Percentiles rank a stretch among this genome's conserved stretches.
These are phyloP conservation scores for Teleopsis dalmanni DNA, from an alignment of 1,140 invertebrate genomes.

Conservation along the genomic window DNA sequence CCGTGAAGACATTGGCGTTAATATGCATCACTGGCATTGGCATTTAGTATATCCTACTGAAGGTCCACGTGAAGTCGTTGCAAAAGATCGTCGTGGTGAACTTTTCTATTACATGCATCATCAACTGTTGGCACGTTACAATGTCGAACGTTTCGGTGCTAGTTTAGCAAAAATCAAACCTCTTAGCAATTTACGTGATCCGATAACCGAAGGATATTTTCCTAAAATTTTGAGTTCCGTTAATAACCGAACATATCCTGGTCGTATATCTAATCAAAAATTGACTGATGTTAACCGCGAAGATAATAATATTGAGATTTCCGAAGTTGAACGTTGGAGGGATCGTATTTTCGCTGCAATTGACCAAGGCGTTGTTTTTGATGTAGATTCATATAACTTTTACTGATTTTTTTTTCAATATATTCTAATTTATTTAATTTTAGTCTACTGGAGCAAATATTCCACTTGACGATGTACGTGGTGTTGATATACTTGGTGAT, in stretches of 20 bases:
- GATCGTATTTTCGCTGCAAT: slow-evolving; percentile 55
- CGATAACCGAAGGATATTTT: slow-evolving; percentile 52
- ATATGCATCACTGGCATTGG: slow-evolving; percentile 69
- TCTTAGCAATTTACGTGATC: slow-evolving; percentile 49
- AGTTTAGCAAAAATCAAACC: slow-evolving; percentile 47
- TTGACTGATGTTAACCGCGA: slow-evolving; percentile 51
- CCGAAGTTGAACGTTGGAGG: slow-evolving; percentile 53
- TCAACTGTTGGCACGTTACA: slow-evolving; percentile 54
- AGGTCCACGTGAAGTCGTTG: slow-evolving; percentile 45
- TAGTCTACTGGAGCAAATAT: slow-evolving; percentile 15
- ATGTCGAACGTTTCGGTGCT: slow-evolving; percentile 53
- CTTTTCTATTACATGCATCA: slow-evolving; percentile 70
- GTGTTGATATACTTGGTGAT: slow-evolving; percentile 58
- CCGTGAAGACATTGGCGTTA: slow-evolving; percentile 52
- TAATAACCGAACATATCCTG: slow-evolving; percentile 51
- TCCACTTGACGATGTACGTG: slow-evolving; percentile 29
- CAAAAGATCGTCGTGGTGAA: slow-evolving; percentile 62
- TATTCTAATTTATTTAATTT: background rate
- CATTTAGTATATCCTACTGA: slow-evolving; percentile 59
- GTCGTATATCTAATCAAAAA: slow-evolving; percentile 46
- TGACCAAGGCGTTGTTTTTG: slow-evolving; percentile 48
- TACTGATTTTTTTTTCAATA: background rate
- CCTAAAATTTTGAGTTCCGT: slow-evolving; percentile 51
- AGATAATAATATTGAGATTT: slow-evolving; percentile 48
- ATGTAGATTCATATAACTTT: slow-evolving; percentile 26